Evolutionary conservation across 2,113 vertebrate genomes (phyloP).

Genomic region (Phocoena sinus): DNA sequence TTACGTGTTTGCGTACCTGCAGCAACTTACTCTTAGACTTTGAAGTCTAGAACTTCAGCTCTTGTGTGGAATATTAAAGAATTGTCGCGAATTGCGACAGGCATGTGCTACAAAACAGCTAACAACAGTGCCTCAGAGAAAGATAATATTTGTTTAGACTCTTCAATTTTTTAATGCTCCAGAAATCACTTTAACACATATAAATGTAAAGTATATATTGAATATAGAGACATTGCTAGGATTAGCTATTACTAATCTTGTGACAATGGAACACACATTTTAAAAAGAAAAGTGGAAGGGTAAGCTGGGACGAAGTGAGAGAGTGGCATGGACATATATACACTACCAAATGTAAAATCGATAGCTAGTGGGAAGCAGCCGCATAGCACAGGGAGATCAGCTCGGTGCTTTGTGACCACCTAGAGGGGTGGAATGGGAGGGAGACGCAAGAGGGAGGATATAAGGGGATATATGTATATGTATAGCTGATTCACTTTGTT

Average conservation of each 20-base stretch:
- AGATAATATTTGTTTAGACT: background rate
- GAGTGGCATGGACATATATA: no score
- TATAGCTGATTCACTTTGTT: no score
- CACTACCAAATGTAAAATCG: no score
- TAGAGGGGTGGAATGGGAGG: no score
- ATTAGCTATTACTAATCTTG: background rate
- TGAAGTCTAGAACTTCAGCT: background rate
- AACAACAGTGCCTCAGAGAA: background rate
- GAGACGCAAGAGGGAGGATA: no score
- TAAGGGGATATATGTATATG: no score
- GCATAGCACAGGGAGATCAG: no score
- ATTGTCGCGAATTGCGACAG: background rate
- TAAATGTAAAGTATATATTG: background rate
- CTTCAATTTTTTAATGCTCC: background rate
- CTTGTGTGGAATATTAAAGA: background rate
- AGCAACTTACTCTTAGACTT: background rate
- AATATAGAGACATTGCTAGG: background rate
- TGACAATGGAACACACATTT: background rate
- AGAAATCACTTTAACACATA: background rate
- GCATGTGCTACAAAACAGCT: background rate
- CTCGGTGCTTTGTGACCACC: no score
- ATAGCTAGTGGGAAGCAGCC: no score
- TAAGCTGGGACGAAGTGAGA: no score
- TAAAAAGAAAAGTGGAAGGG: background rate
- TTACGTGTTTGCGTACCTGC: background rate